Evolutionary conservation across 2,113 vertebrate genomes (phyloP), one percentile per base, ranked within the genome.

Genomic region (Eublepharis macularius): DNA sequence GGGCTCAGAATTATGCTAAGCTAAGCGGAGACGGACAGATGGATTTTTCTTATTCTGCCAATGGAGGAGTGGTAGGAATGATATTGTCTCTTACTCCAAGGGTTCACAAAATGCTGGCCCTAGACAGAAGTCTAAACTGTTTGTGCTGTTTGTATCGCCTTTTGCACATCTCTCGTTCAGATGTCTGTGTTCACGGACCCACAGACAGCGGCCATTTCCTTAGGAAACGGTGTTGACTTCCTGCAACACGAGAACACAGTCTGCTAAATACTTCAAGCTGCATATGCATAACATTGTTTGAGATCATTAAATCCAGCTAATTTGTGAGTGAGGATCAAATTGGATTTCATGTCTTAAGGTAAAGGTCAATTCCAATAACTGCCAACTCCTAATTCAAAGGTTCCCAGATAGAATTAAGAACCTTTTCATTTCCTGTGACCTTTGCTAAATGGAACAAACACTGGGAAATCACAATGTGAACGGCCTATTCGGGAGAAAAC

Each of bases 321-420:
- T 93, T 83, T 94, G 89, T 0, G 72, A 88, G 87, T 0, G 54
- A 88, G 85, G 89, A 94, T 90, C 93, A 90, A 81, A 89, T 26
- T 51, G 77, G 74, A 90, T 89, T 84, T 80, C 10, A 51, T 0
- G 0, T 34, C 0, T 2, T 6, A 88, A 88, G 87, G 85, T 14
- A 39, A 76, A 72, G 88, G 90, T 82, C 24, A 85, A 65, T 81
- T 90, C 84, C 63, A 0, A 0, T 0, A n/a, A 29, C 63, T 70
- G 85, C 70, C 0, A 0, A 78, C 76, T 91, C 90, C 79, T 9
- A 49, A 1, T 88, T 91, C 72, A 1, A 0, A 24, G 19, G 87
- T 90, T 82, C 76, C 69, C 82, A 36, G 45, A 34, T 45, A 39
- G 65, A 1, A 4, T 3, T 34, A 74, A 74, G 81, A 87, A 85